These are phyloP conservation scores for Hyaena hyaena DNA, from an alignment of 2,113 vertebrate species.

Conservation along the genomic window DNA sequence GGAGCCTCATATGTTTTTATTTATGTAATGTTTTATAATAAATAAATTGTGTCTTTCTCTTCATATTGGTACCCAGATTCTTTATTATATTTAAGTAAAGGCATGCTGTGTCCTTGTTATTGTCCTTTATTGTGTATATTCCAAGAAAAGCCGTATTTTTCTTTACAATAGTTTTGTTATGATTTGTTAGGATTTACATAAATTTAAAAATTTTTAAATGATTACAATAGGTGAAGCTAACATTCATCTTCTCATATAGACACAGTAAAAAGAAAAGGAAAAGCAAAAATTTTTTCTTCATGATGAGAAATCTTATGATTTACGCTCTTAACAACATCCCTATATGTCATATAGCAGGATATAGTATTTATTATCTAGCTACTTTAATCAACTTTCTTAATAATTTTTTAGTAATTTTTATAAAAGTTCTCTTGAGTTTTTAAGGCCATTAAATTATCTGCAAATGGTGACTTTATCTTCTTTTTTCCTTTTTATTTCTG, in stretches of 20 bases:
- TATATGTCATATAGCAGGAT: background rate
- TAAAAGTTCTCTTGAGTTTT: constrained; percentile 37
- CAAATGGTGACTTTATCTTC: background rate
- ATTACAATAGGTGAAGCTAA: background rate
- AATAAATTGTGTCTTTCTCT: background rate
- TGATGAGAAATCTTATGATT: background rate
- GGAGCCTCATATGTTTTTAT: constrained; percentile 1
- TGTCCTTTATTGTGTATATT: background rate
- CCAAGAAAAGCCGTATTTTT: background rate
- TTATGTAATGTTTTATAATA: background rate
- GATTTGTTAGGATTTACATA: background rate
- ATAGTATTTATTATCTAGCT: background rate
- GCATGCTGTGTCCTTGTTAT: background rate
- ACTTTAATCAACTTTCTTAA: constrained; percentile 3
- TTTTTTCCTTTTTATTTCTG: background rate
- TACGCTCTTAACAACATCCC: background rate
- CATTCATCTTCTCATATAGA: background rate
- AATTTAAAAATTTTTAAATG: background rate
- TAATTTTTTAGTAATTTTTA: constrained; percentile 46
- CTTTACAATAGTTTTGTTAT: background rate
- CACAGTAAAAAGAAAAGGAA: background rate
- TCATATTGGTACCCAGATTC: background rate
- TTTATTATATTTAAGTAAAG: background rate
- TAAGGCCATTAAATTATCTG: constrained; percentile 37
- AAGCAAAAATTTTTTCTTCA: background rate